Evolutionary conservation across 1,140 invertebrate species (phyloP), one percentile per base, ranked within the genome.

Genomic region (Listronotus bonariensis): DNA sequence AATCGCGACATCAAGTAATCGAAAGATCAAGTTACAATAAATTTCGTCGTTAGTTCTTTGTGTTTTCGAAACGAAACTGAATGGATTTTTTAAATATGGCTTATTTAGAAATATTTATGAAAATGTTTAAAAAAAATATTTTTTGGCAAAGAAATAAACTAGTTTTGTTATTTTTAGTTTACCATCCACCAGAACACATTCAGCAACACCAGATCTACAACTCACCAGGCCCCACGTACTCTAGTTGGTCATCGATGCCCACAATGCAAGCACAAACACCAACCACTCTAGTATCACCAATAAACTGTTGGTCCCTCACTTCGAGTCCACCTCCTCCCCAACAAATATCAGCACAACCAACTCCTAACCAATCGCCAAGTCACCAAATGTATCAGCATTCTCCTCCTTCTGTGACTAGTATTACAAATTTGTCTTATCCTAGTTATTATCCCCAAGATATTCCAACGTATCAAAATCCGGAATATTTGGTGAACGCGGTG

Each of bases 101-200:
- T n/a, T n/a, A n/a, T n/a, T n/a, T n/a, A n/a, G n/a, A n/a, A n/a
- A n/a, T n/a, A n/a, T n/a, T n/a, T n/a, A n/a, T n/a, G n/a, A n/a
- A n/a, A n/a, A n/a, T n/a, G n/a, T n/a, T n/a, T n/a, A n/a, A n/a
- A n/a, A n/a, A n/a, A n/a, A n/a, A n/a, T n/a, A n/a, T n/a, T n/a
- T n/a, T n/a, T n/a, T n/a, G n/a, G n/a, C n/a, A n/a, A n/a, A n/a
- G n/a, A n/a, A n/a, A n/a, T n/a, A n/a, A n/a, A n/a, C 42, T 45
- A 42, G 5, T 14, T 6, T n/a, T n/a, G n/a, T n/a, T n/a, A n/a
- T 51, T 69, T 74, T 43, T 56, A 78, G 76, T 76, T 15, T 78
- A 78, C 46, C 78, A 73, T 42, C 74, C 74, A 4, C 75, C 76
- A n/a, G 76, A 79, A 17, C 76, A 78, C 63, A 68, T 78, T n/a